phyloP scores from a whole-genome alignment of 2,113 vertebrate species.

The Rhombomys opimus region DNA sequence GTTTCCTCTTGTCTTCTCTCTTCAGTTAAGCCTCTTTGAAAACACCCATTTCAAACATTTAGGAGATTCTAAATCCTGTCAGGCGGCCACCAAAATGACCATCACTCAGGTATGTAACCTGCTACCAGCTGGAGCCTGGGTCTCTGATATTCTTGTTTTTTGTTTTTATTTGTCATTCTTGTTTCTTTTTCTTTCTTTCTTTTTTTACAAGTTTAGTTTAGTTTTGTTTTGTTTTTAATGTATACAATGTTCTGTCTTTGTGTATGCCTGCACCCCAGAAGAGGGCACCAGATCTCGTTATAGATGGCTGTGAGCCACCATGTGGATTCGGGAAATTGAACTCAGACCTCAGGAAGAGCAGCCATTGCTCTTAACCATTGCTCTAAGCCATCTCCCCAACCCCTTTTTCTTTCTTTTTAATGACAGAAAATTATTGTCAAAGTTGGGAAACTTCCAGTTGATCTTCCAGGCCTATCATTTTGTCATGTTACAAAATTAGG shows the following conservation, averaged over 20 bases:
- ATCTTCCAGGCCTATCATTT: constrained; percentile 33
- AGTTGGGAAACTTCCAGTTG: constrained; percentile 36
- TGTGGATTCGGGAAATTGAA: no score
- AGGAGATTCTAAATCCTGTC: neutral
- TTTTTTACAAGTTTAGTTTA: no score
- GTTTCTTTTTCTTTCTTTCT: neutral
- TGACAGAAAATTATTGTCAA: constrained; percentile 55
- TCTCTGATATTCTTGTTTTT: neutral
- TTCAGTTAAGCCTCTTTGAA: neutral
- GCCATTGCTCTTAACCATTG: no score
- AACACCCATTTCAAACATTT: neutral
- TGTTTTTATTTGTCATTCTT: neutral
- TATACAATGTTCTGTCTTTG: no score
- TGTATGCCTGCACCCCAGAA: no score
- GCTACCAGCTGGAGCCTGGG: neutral
- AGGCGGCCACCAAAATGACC: no score
- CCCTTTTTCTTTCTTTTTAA: neutral
- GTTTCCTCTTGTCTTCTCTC: neutral
- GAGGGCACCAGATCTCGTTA: no score
- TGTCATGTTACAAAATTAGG: constrained; percentile 55
- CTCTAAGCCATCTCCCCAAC: no score
- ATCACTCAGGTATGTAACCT: neutral
- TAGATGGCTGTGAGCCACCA: no score
- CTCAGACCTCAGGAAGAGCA: no score
- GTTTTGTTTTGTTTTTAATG: no score